Percentiles rank a stretch among this genome's conserved stretches.
Conservation (phyloP, 2,113 vertebrate genomes). For the Oreochromis aureus region DNA sequence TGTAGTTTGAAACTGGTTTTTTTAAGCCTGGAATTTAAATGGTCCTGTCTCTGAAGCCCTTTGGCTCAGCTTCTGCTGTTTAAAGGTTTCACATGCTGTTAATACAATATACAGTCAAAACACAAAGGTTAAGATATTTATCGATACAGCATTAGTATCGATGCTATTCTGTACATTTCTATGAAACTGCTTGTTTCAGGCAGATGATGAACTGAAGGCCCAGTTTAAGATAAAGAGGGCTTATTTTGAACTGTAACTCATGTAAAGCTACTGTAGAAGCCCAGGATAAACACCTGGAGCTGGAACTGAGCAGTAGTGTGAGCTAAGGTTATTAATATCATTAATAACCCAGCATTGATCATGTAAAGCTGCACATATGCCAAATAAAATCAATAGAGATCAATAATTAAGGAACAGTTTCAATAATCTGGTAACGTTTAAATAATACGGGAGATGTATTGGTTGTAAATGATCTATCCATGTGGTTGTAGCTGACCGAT, state of each 20-base stretch:
- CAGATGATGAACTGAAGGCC: neutral
- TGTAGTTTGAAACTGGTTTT: neutral
- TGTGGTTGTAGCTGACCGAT: neutral
- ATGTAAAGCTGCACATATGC: neutral
- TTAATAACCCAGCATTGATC: neutral
- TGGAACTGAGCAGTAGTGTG: neutral
- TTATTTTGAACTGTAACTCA: neutral
- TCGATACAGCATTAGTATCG: neutral
- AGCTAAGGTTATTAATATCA: neutral
- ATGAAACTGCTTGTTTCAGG: neutral
- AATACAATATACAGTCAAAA: neutral
- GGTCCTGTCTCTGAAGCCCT: neutral
- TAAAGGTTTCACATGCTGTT: rapidly evolving
- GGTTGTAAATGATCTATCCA: neutral
- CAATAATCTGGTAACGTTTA: neutral
- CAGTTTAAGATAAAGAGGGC: neutral
- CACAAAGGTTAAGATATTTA: neutral
- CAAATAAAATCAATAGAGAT: neutral
- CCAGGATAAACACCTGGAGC: neutral
- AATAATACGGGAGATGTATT: neutral
- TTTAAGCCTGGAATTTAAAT: neutral
- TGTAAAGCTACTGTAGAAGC: neutral
- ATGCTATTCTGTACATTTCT: neutral
- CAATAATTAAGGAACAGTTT: neutral
- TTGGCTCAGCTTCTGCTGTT: neutral